phyloP scores from a whole-genome alignment of 2,113 vertebrate species.

The Carollia perspicillata region DNA sequence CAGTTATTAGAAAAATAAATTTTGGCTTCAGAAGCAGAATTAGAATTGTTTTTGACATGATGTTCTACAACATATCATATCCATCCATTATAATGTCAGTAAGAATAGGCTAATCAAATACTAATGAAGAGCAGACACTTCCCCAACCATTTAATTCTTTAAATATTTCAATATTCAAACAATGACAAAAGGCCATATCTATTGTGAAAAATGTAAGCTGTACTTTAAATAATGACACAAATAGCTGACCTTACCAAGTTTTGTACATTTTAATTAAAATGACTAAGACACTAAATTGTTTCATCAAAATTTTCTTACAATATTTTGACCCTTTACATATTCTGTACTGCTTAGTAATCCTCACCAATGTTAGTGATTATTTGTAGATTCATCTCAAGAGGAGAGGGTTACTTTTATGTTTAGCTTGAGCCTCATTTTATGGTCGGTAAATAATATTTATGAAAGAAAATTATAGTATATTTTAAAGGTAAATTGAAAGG shows the following conservation, averaged over 20 bases:
- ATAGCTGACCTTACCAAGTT: slow-evolving; percentile 11
- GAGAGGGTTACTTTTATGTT: not conserved
- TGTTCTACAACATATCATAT: slow-evolving; percentile 50
- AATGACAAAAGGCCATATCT: slow-evolving; percentile 21
- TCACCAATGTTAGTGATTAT: not conserved
- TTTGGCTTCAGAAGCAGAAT: slow-evolving; percentile 6
- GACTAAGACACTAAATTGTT: not conserved
- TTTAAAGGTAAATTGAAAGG: slow-evolving; percentile 1
- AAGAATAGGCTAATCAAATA: slow-evolving; percentile 62
- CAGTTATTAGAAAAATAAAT: slow-evolving; percentile 42
- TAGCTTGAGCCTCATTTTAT: not conserved
- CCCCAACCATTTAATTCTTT: slow-evolving; percentile 55
- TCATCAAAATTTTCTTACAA: not conserved
- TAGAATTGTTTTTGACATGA: slow-evolving; percentile 39
- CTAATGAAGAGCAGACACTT: slow-evolving; percentile 54
- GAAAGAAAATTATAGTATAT: not conserved
- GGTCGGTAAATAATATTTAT: slow-evolving; percentile 10
- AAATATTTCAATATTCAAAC: slow-evolving; percentile 56
- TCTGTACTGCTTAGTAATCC: not conserved
- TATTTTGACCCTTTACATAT: not conserved
- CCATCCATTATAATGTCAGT: slow-evolving; percentile 58
- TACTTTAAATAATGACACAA: slow-evolving; percentile 48
- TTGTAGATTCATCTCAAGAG: not conserved
- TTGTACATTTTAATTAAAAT: slow-evolving; percentile 44
- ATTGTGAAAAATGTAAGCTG: slow-evolving; percentile 28